Evolutionary conservation across 2,888 invertebrate species (phyloP), one percentile per base, ranked within the genome.

Genomic region (Diabrotica balteata): DNA sequence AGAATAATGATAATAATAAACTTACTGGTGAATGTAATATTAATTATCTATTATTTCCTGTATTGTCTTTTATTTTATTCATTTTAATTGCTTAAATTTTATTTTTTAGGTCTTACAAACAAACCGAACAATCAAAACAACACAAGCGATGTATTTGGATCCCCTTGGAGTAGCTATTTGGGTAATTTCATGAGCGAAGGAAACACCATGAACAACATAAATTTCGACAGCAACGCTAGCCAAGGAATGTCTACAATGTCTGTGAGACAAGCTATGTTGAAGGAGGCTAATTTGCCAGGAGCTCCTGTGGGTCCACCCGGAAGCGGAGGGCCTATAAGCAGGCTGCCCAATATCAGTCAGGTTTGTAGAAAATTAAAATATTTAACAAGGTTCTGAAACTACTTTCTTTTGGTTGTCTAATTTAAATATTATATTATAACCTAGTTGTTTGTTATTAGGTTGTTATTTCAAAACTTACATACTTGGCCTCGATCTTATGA

Each of bases 191-290:
- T 66, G 62, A 67, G 59, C 49, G 71, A 68, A 3, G 64, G 66
- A 7, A 59, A 50, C 7, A 54, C 54, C 9, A 52, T 63, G 53
- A 60, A 59, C 8, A 54, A 59, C 9, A 51, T 63, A 50, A 60
- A 59, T 9, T 68, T 55, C 52, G 68, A 71, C 32, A 68, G 59
- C 11, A 52, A 59, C 32, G 50, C 63, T 45, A 68, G 64, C 49
- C 72, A 73, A 60, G 67, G 77, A 58, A 77, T 83, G 76, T 81
- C 82, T 1, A 79, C 83, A 76, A 77, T 83, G 76, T 81, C 82
- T 1, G 80, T 83, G 76, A 72, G 84, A 55, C 84, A 84, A 69
- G 81, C 82, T 3, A 84, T 84, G 84, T 66, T 84, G 47, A 84
- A 84, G 66, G 84, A 84, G 72, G 80, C 81, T 4, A 79, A 78